Conservation (phyloP, 2,797 vertebrate species). For the Aythya fuligula region DNA sequence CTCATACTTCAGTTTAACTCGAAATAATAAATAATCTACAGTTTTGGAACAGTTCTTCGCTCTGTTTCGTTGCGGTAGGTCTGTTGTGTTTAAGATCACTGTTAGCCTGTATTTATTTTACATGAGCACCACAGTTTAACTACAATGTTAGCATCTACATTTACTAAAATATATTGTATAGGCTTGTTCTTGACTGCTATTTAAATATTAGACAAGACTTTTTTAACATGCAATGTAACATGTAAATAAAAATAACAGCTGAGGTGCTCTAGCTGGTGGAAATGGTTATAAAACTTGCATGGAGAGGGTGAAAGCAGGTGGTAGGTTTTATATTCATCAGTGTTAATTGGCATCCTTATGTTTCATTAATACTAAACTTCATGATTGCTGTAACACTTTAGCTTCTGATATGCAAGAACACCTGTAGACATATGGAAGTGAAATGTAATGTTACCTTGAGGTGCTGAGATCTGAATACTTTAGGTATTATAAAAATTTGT, state of each 20-base stretch:
- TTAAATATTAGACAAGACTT: neutral
- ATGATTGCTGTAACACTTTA: neutral
- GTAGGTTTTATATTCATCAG: neutral
- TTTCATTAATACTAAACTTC: too few species aligned
- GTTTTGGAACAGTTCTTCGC: neutral
- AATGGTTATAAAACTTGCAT: neutral
- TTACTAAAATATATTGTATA: neutral
- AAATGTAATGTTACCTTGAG: neutral
- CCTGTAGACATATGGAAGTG: neutral
- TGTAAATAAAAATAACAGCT: neutral
- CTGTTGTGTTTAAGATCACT: neutral
- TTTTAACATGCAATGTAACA: neutral
- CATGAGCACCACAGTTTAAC: too few species aligned
- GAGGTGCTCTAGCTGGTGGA: neutral
- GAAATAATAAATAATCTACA: fast-evolving
- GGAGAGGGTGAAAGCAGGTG: neutral
- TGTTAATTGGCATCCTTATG: too few species aligned
- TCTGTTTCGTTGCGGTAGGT: neutral
- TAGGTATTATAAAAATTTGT: neutral
- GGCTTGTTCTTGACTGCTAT: neutral
- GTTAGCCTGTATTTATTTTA: neutral
- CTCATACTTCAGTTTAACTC: neutral
- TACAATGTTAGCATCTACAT: neutral
- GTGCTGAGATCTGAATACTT: neutral
- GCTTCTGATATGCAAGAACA: neutral